phyloP scores from a whole-genome alignment of 2,797 vertebrate species.

The Gymnocypris eckloni region DNA sequence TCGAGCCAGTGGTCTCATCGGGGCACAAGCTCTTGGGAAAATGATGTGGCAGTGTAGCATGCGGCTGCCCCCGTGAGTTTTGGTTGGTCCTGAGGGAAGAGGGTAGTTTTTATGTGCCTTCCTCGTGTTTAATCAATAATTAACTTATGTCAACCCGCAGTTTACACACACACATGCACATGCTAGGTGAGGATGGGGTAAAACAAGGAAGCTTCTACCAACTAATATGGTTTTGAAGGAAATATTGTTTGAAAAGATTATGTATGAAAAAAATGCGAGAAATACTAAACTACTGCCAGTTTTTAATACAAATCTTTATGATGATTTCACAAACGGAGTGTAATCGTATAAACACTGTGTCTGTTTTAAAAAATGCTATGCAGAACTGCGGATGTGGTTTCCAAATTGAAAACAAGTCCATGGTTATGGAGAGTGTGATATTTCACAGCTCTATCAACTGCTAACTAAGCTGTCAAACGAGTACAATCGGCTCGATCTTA shows the following conservation, averaged over 20 bases:
- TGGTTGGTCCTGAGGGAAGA: conserved; percentile 72
- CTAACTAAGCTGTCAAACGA: conserved; percentile 84
- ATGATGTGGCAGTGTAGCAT: conserved; percentile 63
- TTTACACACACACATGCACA: conserved; percentile 74
- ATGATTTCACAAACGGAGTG: background rate
- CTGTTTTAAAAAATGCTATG: conserved; percentile 54
- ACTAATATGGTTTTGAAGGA: background rate
- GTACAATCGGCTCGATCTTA: conserved; percentile 65
- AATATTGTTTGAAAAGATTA: background rate
- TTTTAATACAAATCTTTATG: background rate
- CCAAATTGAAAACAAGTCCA: conserved; percentile 70
- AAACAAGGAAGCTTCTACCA: background rate
- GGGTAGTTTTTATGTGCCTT: conserved; percentile 58
- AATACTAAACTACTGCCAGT: background rate
- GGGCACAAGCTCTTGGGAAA: conserved; percentile 75
- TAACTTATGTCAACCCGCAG: conserved; percentile 77
- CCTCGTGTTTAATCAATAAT: conserved; percentile 84
- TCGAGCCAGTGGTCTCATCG: conserved; percentile 72
- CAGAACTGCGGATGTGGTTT: conserved; percentile 65
- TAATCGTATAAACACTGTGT: conserved; percentile 18
- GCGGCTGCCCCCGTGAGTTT: conserved; percentile 77
- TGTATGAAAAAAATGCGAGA: background rate
- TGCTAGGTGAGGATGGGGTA: conserved; percentile 30
- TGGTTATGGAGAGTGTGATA: conserved; percentile 74
- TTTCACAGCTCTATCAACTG: conserved; percentile 80